Evolutionary conservation across 2,113 vertebrate genomes (phyloP).

Genomic region (Atrichornis clamosus): DNA sequence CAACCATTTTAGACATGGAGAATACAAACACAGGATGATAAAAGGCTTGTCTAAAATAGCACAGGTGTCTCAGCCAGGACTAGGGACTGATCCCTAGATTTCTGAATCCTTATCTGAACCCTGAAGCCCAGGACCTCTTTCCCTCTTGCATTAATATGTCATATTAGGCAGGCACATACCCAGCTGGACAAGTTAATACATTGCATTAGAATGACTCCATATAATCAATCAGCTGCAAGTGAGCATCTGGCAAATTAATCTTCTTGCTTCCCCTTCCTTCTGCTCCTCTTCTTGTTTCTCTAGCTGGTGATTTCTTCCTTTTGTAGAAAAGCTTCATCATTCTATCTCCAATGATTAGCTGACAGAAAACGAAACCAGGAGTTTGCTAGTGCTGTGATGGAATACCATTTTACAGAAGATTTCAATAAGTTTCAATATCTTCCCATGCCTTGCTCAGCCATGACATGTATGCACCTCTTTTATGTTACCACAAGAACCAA

Average conservation of each 20-base stretch:
- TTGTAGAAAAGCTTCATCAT: constrained; percentile 7
- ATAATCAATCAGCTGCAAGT: constrained; percentile 7
- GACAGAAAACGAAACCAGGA: constrained; percentile 5
- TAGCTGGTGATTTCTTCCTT: not conserved
- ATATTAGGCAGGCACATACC: not conserved
- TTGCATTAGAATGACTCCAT: not conserved
- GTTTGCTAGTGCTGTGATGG: not conserved
- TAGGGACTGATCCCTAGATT: not conserved
- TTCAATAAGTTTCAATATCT: not conserved
- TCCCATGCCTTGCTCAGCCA: not conserved
- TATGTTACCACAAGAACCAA: not conserved
- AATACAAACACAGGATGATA: not conserved
- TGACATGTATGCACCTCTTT: not conserved
- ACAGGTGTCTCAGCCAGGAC: not conserved
- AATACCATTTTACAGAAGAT: not conserved
- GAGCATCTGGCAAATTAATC: constrained; percentile 11
- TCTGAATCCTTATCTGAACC: not conserved
- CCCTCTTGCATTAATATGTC: not conserved
- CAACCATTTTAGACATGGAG: not conserved
- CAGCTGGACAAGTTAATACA: not conserved
- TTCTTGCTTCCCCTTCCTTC: not conserved
- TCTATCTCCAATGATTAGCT: constrained; percentile 16
- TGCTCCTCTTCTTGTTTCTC: constrained; percentile 22
- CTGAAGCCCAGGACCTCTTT: not conserved
- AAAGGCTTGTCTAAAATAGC: not conserved